phyloP scores from a whole-genome alignment of 2,113 vertebrate species.

The Periophthalmus modestus region DNA sequence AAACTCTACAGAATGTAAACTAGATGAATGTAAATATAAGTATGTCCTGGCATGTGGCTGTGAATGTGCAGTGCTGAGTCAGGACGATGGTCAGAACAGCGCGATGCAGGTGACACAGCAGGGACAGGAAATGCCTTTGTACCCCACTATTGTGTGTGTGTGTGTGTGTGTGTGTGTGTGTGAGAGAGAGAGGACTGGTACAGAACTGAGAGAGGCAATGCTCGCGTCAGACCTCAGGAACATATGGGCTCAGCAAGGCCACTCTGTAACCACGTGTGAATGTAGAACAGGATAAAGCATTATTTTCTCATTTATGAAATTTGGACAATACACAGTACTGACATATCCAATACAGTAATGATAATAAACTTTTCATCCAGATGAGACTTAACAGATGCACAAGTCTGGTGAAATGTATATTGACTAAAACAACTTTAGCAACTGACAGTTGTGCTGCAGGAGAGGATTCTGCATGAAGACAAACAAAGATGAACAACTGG shows the following conservation, averaged over 20 bases:
- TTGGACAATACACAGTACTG: background rate
- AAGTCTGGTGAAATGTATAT: background rate
- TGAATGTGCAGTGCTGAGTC: constrained; percentile 60
- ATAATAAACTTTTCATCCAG: background rate
- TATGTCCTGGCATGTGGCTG: background rate
- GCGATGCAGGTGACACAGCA: constrained; percentile 66
- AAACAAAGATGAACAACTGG: background rate
- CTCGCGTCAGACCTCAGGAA: constrained; percentile 48
- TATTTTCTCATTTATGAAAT: background rate
- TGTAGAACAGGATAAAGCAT: background rate
- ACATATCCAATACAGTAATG: background rate
- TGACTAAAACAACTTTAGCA: background rate
- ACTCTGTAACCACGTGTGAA: constrained; percentile 24
- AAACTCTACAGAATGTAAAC: background rate
- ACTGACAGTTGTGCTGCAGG: background rate
- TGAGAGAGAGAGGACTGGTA: constrained; percentile 33
- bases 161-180: constrained; percentile 18
- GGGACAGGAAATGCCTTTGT: constrained; percentile 66
- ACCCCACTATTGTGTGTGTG: constrained; percentile 45
- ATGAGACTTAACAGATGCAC: background rate
- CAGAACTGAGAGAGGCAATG: constrained; percentile 43
- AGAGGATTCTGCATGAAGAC: background rate
- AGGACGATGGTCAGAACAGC: constrained; percentile 52
- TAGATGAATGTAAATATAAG: background rate
- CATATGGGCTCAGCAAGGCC: constrained; percentile 45